These are phyloP conservation scores for Phasianus colchicus DNA, from an alignment of 2,113 vertebrate genomes.

Conservation along the genomic window DNA sequence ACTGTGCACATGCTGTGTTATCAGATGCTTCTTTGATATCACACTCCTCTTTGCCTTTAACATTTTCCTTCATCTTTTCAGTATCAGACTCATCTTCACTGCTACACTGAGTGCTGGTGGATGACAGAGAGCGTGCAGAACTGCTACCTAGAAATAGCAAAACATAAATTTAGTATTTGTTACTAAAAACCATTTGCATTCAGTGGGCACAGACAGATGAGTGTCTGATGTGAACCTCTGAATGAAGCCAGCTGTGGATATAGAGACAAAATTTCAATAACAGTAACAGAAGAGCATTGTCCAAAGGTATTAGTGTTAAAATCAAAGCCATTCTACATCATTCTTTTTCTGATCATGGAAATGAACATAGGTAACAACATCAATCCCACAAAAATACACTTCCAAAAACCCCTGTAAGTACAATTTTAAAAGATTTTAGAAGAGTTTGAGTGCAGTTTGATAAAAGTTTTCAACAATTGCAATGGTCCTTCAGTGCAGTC, in stretches of 20 bases:
- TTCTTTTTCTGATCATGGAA: neutral
- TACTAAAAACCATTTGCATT: neutral
- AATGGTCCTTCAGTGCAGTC: neutral
- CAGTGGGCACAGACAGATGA: no score
- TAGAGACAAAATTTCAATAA: neutral
- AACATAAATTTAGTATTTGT: neutral
- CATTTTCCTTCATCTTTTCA: neutral
- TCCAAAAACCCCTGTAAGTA: neutral
- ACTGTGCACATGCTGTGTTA: neutral
- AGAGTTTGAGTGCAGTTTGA: neutral
- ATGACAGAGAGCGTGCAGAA: conserved; percentile 65
- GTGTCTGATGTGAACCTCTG: neutral
- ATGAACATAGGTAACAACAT: neutral
- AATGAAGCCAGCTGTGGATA: neutral
- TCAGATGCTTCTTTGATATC: neutral
- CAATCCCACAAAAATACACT: neutral
- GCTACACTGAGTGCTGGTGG: conserved; percentile 67
- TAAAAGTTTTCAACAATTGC: neutral
- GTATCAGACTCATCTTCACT: conserved; percentile 70
- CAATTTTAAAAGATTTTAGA: neutral
- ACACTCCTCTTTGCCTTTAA: neutral
- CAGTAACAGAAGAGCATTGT: neutral
- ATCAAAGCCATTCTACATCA: neutral
- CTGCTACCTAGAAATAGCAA: conserved; percentile 63
- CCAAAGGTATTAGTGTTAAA: neutral